phyloP scores from a whole-genome alignment of 53 echinoderm and acorn worm genomes.

The Paracentrotus lividus region DNA sequence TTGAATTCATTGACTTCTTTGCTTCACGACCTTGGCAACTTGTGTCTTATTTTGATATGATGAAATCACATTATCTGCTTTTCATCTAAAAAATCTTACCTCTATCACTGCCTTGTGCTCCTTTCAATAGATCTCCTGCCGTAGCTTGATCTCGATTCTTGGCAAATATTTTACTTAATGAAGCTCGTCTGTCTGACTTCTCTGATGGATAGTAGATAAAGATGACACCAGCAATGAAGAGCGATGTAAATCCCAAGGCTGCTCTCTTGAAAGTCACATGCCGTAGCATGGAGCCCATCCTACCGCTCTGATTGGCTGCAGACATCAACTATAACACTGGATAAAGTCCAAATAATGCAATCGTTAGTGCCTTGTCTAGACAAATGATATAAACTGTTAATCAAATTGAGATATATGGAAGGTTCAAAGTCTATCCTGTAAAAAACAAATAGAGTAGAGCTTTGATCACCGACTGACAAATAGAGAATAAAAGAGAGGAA shows the following conservation, averaged over 20 bases:
- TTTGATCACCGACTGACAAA: background rate
- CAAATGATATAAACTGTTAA: background rate
- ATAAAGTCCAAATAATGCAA: background rate
- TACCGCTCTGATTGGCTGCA: conserved; percentile 41
- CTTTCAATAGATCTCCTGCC: background rate
- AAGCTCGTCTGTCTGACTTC: conserved; percentile 46
- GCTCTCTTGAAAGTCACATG: conserved; percentile 69
- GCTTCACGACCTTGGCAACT: too few relatives aligned
- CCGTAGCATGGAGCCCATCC: conserved; percentile 64
- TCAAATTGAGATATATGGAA: background rate
- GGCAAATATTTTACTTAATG: conserved; percentile 47
- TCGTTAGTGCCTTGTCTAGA: background rate
- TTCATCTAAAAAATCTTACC: too few relatives aligned
- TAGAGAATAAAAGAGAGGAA: background rate
- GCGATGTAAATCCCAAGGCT: conserved; percentile 61
- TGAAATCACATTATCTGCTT: too few relatives aligned
- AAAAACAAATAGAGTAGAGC: background rate
- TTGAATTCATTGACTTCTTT: too few relatives aligned
- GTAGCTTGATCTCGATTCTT: conserved; percentile 21
- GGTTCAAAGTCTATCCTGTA: background rate
- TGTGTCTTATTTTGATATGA: too few relatives aligned
- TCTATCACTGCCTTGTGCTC: conserved; percentile 43
- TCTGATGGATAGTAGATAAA: conserved; percentile 66
- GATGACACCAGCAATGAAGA: conserved; percentile 62
- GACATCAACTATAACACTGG: background rate